Percentiles rank a stretch among this genome's conserved stretches.
phyloP scores from a whole-genome alignment of 2,888 invertebrate genomes.

The Apantesis nais region DNA sequence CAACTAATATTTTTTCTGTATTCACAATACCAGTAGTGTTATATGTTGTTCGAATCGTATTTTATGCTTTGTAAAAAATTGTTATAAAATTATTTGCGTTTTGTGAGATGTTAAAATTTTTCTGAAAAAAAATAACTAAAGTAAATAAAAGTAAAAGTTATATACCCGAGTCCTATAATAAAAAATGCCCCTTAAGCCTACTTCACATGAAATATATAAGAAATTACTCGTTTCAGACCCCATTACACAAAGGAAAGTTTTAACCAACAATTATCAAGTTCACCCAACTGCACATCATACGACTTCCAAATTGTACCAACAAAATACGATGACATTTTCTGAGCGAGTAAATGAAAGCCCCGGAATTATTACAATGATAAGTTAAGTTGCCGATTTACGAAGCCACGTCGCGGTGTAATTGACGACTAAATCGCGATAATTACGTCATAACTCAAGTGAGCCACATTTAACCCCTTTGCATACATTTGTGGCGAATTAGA shows the following conservation, averaged over 20 bases:
- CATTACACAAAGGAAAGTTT: slow-evolving; percentile 12
- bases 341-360: slow-evolving; percentile 32
- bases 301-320: slow-evolving; percentile 25
- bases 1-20: no score
- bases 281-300: slow-evolving; percentile 13
- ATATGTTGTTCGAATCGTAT: no score
- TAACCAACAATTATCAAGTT: slow-evolving; percentile 15
- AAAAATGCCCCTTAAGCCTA: neutral
- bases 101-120: no score
- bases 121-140: no score
- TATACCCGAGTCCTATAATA: neutral
- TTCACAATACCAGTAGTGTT: no score
- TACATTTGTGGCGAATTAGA: slow-evolving; percentile 51
- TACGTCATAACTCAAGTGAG: slow-evolving; percentile 66
- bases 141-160: no score
- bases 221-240: neutral
- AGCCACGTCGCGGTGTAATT: slow-evolving; percentile 57
- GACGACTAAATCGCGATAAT: slow-evolving; percentile 72
- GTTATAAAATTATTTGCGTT: no score
- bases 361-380: slow-evolving; percentile 55
- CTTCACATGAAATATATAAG: neutral
- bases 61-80: no score
- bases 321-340: slow-evolving; percentile 38
- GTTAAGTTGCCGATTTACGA: slow-evolving; percentile 59
- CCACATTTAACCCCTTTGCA: slow-evolving; percentile 58